Evolutionary conservation across 2,113 vertebrate species (phyloP).

Genomic region (Tetrao urogallus): DNA sequence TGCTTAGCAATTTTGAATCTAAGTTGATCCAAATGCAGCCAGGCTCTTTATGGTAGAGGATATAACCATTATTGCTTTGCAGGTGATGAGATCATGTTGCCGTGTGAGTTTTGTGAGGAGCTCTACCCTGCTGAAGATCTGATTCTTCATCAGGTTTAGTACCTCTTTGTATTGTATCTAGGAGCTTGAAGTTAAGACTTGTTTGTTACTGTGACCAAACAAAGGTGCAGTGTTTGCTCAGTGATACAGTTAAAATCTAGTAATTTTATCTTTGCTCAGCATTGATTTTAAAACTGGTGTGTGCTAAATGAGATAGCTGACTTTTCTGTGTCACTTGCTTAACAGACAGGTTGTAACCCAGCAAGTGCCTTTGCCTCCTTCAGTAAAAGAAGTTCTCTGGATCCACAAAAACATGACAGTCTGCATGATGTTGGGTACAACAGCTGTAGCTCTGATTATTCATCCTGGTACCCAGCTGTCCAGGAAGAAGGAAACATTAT

Average conservation of each 20-base stretch:
- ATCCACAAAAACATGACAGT: neutral
- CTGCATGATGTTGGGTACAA: neutral
- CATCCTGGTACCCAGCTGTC: conserved; percentile 74
- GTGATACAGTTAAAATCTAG: neutral
- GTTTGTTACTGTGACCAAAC: neutral
- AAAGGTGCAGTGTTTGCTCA: neutral
- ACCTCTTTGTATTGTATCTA: neutral
- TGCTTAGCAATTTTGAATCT: neutral
- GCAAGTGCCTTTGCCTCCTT: conserved; percentile 88
- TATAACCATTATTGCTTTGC: neutral
- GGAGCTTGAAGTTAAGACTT: neutral
- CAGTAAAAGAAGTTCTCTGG: conserved; percentile 81
- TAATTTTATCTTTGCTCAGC: neutral
- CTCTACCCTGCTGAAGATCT: conserved; percentile 93
- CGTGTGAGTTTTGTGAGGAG: conserved; percentile 97
- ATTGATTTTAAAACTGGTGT: neutral
- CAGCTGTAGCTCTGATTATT: conserved; percentile 49
- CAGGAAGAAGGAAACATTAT: conserved; percentile 77
- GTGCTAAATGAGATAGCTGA: neutral
- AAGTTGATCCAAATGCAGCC: neutral
- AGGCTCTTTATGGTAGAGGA: neutral
- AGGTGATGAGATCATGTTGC: conserved; percentile 82
- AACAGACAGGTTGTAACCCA: conserved; percentile 92
- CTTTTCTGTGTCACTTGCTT: neutral
- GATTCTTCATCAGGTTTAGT: conserved; percentile 93